phyloP scores from a whole-genome alignment of 2,797 vertebrate genomes.

The Ctenosaura bakeri region DNA sequence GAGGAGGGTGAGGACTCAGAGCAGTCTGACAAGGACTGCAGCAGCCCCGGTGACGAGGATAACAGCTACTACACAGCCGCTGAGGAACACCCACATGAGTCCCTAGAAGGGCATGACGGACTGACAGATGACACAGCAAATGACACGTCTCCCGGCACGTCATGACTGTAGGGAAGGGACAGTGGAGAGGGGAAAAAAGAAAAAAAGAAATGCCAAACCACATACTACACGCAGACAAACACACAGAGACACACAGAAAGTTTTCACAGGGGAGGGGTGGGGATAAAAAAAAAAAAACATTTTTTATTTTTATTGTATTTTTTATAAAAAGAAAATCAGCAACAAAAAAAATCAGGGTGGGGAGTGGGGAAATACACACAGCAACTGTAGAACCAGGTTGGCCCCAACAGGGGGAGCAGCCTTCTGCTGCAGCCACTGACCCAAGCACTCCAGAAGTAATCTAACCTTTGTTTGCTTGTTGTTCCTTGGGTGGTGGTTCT shows the following conservation, averaged over 20 bases:
- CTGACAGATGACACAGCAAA: conserved; percentile 71
- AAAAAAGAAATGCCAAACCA: neutral
- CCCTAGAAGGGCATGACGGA: conserved; percentile 66
- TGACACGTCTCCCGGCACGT: conserved; percentile 79
- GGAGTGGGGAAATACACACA: conserved; percentile 85
- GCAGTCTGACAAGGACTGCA: conserved; percentile 78
- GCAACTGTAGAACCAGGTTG: conserved; percentile 89
- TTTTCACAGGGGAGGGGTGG: conserved; percentile 61
- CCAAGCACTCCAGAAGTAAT: conserved; percentile 16
- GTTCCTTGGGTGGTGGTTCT: neutral
- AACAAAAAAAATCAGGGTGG: conserved; percentile 65
- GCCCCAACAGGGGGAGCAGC: conserved; percentile 65
- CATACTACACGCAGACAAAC: neutral
- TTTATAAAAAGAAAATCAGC: conserved; percentile 81
- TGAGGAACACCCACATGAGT: conserved; percentile 59
- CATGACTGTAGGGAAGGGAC: conserved; percentile 77
- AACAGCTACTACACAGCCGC: conserved; percentile 63
- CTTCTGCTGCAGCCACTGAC: conserved; percentile 71
- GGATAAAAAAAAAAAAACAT: conserved; percentile 70
- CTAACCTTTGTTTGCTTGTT: neutral
- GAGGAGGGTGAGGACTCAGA: conserved; percentile 84
- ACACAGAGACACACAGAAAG: neutral
- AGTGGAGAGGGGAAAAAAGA: neutral
- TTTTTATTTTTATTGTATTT: conserved; percentile 87
- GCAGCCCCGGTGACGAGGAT: conserved; percentile 76